These are phyloP conservation scores for Lutjanus erythropterus DNA, from an alignment of 2,113 vertebrate genomes.

Conservation along the genomic window DNA sequence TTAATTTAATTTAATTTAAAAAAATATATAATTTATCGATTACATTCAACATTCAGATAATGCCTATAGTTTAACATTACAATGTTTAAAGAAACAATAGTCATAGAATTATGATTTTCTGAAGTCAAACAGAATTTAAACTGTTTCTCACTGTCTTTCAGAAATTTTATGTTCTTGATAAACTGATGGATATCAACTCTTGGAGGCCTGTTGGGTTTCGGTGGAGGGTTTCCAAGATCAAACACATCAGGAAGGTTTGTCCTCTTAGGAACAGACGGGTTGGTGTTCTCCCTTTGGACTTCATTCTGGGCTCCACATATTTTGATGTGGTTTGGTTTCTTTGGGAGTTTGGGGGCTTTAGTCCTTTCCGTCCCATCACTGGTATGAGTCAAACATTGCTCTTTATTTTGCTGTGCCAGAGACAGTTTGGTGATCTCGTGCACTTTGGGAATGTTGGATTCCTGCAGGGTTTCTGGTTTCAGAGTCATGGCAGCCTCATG, in stretches of 20 bases:
- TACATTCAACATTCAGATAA: neutral
- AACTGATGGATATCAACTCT: conserved; percentile 79
- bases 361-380: neutral
- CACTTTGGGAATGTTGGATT: neutral
- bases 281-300: neutral
- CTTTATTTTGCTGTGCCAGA: neutral
- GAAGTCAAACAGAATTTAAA: neutral
- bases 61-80: neutral
- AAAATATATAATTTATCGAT: no score
- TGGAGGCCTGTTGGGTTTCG: conserved; percentile 86
- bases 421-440: neutral
- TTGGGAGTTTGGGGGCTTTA: neutral
- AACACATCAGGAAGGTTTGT: conserved; percentile 75
- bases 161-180: neutral
- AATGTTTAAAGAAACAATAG: neutral
- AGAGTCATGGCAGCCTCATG: neutral
- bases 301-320: neutral
- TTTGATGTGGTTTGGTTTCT: neutral
- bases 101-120: neutral
- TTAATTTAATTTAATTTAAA: neutral
- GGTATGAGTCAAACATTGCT: neutral
- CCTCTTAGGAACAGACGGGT: conserved; percentile 40
- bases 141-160: conserved; percentile 27
- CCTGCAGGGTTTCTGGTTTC: neutral
- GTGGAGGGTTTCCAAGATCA: conserved; percentile 77